Evolutionary conservation across 1,140 invertebrate genomes (phyloP).

Genomic region (Chironomus striatipennis): DNA sequence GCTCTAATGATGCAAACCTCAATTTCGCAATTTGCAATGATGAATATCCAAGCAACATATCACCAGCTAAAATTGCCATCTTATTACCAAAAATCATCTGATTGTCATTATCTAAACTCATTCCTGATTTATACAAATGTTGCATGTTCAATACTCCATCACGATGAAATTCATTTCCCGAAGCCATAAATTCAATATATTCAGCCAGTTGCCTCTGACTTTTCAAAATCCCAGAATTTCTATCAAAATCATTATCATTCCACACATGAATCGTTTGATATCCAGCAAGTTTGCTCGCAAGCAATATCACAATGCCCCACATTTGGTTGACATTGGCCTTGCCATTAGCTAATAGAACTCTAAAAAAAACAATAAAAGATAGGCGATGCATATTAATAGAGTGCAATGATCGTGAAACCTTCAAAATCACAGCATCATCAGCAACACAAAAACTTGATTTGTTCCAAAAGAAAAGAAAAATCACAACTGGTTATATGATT

Average conservation of each 20-base stretch:
- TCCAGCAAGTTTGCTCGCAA: constrained; percentile 77
- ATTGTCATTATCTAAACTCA: constrained; percentile 40
- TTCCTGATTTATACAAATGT: constrained; percentile 38
- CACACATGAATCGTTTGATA: constrained; percentile 47
- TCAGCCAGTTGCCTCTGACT: constrained; percentile 78
- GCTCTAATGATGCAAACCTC: not conserved
- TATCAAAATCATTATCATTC: constrained; percentile 47
- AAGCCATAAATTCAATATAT: constrained; percentile 91
- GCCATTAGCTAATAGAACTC: constrained; percentile 71
- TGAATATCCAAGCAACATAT: constrained; percentile 77
- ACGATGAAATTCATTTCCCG: constrained; percentile 79
- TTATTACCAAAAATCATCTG: constrained; percentile 82
- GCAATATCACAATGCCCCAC: constrained; percentile 73
- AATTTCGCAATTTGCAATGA: constrained; percentile 64
- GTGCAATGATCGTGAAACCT: too few species aligned
- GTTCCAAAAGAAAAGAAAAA: not conserved
- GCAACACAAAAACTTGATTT: not conserved
- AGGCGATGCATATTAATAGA: too few species aligned
- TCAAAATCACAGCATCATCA: too few species aligned
- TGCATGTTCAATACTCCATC: constrained; percentile 70
- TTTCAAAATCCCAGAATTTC: constrained; percentile 53
- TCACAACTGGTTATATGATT: not conserved
- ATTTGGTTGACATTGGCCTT: constrained; percentile 72
- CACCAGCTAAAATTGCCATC: constrained; percentile 79
- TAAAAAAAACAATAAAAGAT: constrained; percentile 32